These are phyloP conservation scores for Erebia epiphron DNA, from an alignment of 2,888 invertebrate species.

Conservation along the genomic window DNA sequence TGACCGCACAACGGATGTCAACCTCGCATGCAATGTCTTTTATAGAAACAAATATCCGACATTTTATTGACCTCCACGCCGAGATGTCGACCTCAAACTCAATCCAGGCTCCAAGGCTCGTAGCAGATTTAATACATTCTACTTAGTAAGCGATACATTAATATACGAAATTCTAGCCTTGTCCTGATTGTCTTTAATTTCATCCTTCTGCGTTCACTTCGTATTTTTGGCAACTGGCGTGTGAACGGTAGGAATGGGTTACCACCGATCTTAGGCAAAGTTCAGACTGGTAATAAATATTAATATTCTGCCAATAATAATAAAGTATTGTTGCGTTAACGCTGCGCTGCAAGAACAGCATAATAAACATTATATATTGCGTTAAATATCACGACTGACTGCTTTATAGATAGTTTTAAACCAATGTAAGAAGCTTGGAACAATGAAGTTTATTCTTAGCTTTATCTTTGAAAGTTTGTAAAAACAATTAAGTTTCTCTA, in stretches of 20 bases:
- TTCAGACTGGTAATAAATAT: background rate
- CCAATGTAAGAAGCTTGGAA: background rate
- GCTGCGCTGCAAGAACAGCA: too few relatives aligned
- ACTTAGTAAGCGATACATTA: constrained; percentile 9
- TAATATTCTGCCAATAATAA: background rate
- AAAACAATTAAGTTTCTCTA: too few relatives aligned
- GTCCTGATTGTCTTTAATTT: constrained; percentile 33
- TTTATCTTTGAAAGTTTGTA: background rate
- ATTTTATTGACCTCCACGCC: constrained; percentile 16
- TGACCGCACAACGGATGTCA: background rate
- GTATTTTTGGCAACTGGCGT: constrained; percentile 26
- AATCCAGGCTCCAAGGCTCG: constrained; percentile 10
- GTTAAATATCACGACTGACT: background rate
- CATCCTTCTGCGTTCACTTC: constrained; percentile 33
- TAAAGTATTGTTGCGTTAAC: background rate
- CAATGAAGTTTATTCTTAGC: background rate
- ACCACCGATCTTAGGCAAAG: background rate
- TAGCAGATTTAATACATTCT: constrained; percentile 7
- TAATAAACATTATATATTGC: background rate
- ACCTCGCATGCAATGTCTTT: too few relatives aligned
- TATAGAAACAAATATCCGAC: background rate
- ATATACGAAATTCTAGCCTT: constrained; percentile 30
- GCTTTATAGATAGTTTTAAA: too few relatives aligned
- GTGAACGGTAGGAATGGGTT: background rate
- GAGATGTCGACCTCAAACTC: constrained; percentile 7